These are phyloP conservation scores for Sesamia nonagrioides DNA, from an alignment of 1,140 invertebrate species.

Conservation along the genomic window DNA sequence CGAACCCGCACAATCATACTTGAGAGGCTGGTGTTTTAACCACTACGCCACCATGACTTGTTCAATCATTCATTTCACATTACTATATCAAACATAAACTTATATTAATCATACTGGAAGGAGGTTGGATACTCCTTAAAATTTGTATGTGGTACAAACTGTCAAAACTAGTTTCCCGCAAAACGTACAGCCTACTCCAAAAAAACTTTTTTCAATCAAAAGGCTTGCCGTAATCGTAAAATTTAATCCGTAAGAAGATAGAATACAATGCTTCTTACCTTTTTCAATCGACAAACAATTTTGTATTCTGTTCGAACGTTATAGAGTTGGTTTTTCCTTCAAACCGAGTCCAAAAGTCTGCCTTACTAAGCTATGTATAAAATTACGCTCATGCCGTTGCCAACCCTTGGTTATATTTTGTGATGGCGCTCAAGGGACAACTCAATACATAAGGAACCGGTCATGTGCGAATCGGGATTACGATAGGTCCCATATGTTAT, in stretches of 20 bases:
- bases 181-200: neutral
- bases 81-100: no score
- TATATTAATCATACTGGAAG: no score
- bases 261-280: slow-evolving; percentile 41
- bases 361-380: slow-evolving; percentile 47
- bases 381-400: slow-evolving; percentile 39
- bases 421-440: slow-evolving; percentile 47
- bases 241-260: slow-evolving; percentile 33
- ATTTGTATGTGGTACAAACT: neutral
- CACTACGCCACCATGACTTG: no score
- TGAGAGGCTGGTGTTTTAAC: no score
- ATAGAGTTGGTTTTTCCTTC: neutral
- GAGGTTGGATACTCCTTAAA: neutral
- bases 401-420: slow-evolving; percentile 49
- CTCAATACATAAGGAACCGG: slow-evolving; percentile 49
- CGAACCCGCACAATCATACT: no score
- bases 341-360: slow-evolving; percentile 14
- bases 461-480: slow-evolving; percentile 51
- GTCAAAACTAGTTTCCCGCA: slow-evolving; percentile 16
- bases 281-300: slow-evolving; percentile 4
- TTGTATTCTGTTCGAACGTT: neutral
- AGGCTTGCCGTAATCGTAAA: slow-evolving; percentile 14
- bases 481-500: slow-evolving; percentile 47
- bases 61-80: no score
- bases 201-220: slow-evolving; percentile 27